Evolutionary conservation across 2,797 vertebrate genomes (phyloP).

Genomic region (Pachyuromys duprasi): DNA sequence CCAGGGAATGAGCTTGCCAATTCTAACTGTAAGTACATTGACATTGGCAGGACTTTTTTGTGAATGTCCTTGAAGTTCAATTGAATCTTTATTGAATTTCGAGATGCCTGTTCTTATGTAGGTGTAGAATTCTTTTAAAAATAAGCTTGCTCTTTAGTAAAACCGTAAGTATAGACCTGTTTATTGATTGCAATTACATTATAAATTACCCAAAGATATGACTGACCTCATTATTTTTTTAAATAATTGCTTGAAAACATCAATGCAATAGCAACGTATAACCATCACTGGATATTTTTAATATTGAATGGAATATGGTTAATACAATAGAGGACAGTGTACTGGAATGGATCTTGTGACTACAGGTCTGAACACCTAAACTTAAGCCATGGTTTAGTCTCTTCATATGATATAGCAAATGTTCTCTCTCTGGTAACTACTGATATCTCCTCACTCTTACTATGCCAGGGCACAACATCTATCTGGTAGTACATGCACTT

Average conservation of each 20-base stretch:
- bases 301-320: background rate
- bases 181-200: constrained; percentile 16
- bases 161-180: background rate
- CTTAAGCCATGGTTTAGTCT: background rate
- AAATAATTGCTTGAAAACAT: constrained; percentile 47
- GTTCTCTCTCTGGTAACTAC: background rate
- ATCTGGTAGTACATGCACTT: background rate
- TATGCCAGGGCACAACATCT: background rate
- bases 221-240: constrained; percentile 27
- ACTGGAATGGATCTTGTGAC: background rate
- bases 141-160: constrained; percentile 19
- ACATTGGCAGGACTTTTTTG: constrained; percentile 25
- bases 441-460: background rate
- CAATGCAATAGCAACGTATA: background rate
- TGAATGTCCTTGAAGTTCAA: constrained; percentile 14
- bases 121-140: constrained; percentile 19
- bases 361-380: background rate
- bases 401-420: background rate
- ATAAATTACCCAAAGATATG: constrained; percentile 5
- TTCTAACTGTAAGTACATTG: constrained; percentile 6
- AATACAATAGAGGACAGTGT: background rate
- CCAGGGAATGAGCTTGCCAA: background rate
- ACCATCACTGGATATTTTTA: constrained; percentile 17
- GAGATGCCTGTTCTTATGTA: constrained; percentile 47
- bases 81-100: constrained; percentile 37